Base-by-base conservation (phyloP, 2,888 invertebrate species). In the Odontocolon sp. region DNA sequence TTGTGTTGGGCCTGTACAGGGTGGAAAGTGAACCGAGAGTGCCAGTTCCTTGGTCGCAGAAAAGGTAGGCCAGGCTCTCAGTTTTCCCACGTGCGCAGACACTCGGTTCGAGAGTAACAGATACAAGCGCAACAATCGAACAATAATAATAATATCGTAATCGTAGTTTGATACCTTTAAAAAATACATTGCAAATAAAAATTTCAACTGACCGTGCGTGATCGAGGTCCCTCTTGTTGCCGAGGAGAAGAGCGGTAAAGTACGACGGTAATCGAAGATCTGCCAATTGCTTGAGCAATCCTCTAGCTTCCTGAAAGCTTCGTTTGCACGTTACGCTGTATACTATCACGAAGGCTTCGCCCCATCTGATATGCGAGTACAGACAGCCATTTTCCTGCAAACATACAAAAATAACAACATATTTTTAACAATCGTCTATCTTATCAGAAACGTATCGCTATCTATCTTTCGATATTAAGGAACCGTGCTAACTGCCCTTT, bases 201-300 rank as follows among this genome's bases (percentile, higher is more conserved):
- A 66, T 40, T 9, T 6, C 14, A 56, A 86, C 88, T 90, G 88
- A 95, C 95, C 95, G 94, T 81, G 95, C 94, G 91, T 95, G 94
- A 91, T 96, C 94, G 87, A 96, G 92, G 91, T 96, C 96, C 83
- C 95, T 92, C 91, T 96, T 96, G 90, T 96, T 96, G 74, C 95
- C 96, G 75, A 96, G 92, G 57, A 96, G 90, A 63, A 96, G 93
- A 76, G 95, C 94, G 59, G 96, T 95, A 80, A 95, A 94, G 87
- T 95, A 95, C 57, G 94, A 94, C 14, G 95, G 95, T 77, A 95
- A 91, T 85, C 95, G 94, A 50, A 95, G 92, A 86, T 95, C 92
- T 78, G 94, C 93, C 82, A 96, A 91, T 80, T 95, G 93, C 64
- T 95, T 94, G 81, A 96, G 90, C 21, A 95, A 92, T 83, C 94